Percentiles rank a stretch among this genome's conserved stretches.
These are phyloP conservation scores for Agelas oroides DNA, from an alignment of 37 sponge, comb jelly and placozoan genomes.

Conservation along the genomic window DNA sequence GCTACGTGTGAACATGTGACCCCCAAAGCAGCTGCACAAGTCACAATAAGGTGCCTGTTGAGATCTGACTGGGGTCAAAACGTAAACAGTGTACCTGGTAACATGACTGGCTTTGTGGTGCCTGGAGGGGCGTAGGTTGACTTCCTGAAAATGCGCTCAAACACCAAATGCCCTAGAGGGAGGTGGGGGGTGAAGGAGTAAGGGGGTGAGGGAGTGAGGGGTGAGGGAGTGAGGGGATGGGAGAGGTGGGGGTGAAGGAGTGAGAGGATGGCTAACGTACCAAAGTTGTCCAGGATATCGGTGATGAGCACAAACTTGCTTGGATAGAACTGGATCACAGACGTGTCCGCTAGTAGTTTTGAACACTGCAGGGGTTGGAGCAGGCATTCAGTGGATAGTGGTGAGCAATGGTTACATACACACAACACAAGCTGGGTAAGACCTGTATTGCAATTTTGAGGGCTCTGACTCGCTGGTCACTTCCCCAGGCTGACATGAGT, in stretches of 20 bases:
- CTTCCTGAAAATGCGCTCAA: constrained; percentile 89
- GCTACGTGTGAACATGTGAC: neutral
- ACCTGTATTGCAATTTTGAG: constrained; percentile 99
- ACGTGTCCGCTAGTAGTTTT: constrained; percentile 89
- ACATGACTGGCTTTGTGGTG: constrained; percentile 38
- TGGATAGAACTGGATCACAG: constrained; percentile 97
- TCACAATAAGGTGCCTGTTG: neutral
- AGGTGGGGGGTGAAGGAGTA: neutral
- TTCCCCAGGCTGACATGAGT: constrained; percentile 86
- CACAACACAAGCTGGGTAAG: too few relatives aligned
- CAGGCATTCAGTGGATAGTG: too few relatives aligned
- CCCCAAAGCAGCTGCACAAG: neutral
- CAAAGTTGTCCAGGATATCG: constrained; percentile 96
- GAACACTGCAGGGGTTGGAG: constrained; percentile 65
- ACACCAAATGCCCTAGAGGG: constrained; percentile 84
- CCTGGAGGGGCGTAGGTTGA: constrained; percentile 60
- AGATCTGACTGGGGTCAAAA: too few relatives aligned
- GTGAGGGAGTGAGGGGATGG: neutral
- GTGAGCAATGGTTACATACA: too few relatives aligned
- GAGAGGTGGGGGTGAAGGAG: neutral
- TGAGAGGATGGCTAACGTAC: too few relatives aligned
- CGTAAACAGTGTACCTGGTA: too few relatives aligned
- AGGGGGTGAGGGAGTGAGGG: too few relatives aligned
- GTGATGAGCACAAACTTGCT: constrained; percentile 99
- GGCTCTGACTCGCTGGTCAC: constrained; percentile 95